A percentile compares a stretch with the other conserved stretches of the same genome.
These are phyloP conservation scores for Drosophila asahinai DNA, from an alignment of 1,140 invertebrate genomes.

Conservation along the genomic window DNA sequence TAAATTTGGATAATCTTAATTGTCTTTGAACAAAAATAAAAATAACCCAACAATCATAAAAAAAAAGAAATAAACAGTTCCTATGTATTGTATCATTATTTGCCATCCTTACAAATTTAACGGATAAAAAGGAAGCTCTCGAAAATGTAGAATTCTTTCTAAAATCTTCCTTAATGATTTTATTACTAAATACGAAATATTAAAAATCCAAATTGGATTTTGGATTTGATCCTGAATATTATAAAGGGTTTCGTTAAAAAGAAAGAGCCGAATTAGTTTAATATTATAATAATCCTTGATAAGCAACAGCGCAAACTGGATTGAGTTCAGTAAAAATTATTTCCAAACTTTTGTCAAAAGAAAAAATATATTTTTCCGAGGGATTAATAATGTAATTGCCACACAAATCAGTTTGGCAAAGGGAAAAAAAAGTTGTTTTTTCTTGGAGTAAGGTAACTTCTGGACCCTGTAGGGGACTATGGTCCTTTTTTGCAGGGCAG, in stretches of 20 bases:
- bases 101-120: no score
- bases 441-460: slow-evolving; percentile 8
- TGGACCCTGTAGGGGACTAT: slow-evolving; percentile 16
- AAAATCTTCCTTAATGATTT: no score
- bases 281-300: neutral
- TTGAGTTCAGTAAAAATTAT: slow-evolving; percentile 37
- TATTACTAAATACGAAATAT: no score
- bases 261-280: no score
- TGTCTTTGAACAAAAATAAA: neutral
- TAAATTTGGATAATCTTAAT: neutral
- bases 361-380: slow-evolving; percentile 42
- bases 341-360: slow-evolving; percentile 31
- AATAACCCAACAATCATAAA: neutral
- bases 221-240: no score
- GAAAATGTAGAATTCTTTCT: no score
- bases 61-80: neutral
- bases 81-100: no score
- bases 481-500: slow-evolving; percentile 11
- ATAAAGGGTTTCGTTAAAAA: neutral
- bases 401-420: slow-evolving; percentile 60
- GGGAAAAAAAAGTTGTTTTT: slow-evolving; percentile 31
- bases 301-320: slow-evolving; percentile 14
- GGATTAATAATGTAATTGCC: slow-evolving; percentile 79
- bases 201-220: no score
- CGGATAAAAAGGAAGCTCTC: no score